Percentiles rank a stretch among this genome's conserved stretches.
phyloP scores from a whole-genome alignment of 2,888 invertebrate genomes.

The Diarsia dahlii region DNA sequence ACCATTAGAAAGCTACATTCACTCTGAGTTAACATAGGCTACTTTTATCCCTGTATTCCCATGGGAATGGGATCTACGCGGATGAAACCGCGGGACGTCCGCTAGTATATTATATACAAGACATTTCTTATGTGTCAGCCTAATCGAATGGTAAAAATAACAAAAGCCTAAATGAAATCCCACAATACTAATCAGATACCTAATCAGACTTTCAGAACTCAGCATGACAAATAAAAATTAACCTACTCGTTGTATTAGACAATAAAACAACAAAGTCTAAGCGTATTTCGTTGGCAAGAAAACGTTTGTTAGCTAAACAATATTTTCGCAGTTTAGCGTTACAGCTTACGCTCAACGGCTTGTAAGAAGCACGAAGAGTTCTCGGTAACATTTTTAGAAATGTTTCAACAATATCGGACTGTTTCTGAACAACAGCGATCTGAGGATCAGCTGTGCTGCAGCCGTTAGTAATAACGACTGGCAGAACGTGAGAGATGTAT shows the following conservation, averaged over 20 bases:
- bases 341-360: background rate
- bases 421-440: conserved; percentile 44
- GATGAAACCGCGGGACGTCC: too few relatives aligned
- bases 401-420: conserved; percentile 48
- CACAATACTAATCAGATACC: background rate
- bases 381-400: conserved; percentile 41
- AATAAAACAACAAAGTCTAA: background rate
- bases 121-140: background rate
- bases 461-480: conserved; percentile 15
- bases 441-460: conserved; percentile 30
- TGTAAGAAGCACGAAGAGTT: background rate
- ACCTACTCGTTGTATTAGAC: background rate
- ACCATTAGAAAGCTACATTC: too few relatives aligned
- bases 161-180: background rate
- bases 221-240: background rate
- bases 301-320: conserved; percentile 16
- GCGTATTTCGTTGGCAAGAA: background rate
- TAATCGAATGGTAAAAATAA: background rate
- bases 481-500: conserved; percentile 8
- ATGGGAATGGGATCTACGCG: too few relatives aligned
- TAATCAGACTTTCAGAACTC: background rate
- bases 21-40: too few relatives aligned
- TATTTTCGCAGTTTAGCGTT: conserved; percentile 18
- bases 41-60: too few relatives aligned
- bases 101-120: background rate